phyloP scores from a whole-genome alignment of 2,113 vertebrate genomes.

The Oreocharis arfaki region DNA sequence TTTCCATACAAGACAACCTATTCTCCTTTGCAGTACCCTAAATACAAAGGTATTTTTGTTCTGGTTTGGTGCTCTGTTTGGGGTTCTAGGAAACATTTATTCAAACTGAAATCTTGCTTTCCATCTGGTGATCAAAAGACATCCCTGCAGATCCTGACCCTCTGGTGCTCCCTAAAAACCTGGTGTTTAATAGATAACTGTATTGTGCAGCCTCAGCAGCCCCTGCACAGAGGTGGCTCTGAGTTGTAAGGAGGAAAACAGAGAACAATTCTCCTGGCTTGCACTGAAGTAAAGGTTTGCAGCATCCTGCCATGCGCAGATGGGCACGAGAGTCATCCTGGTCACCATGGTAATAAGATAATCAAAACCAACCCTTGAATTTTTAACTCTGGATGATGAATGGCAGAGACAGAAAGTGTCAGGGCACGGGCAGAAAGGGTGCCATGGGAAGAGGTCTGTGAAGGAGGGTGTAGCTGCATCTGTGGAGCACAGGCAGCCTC shows the following conservation, averaged over 20 bases:
- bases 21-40: not conserved
- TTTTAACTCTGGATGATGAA: slow-evolving; percentile 31
- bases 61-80: fast-evolving
- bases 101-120: not conserved
- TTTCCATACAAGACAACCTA: not conserved
- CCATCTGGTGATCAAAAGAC: not conserved
- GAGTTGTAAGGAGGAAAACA: not conserved
- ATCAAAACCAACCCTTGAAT: slow-evolving; percentile 23
- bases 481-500: not conserved
- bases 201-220: not conserved
- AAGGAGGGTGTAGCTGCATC: not conserved
- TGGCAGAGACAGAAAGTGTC: not conserved
- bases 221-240: not conserved
- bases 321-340: slow-evolving; percentile 16
- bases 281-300: not conserved
- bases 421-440: not conserved
- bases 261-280: not conserved
- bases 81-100: not conserved
- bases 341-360: slow-evolving; percentile 54
- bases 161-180: not conserved
- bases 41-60: not conserved
- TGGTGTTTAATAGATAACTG: not conserved
- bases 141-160: not conserved
- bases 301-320: slow-evolving; percentile 12
- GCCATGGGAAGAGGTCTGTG: not conserved